Evolutionary conservation across 2,113 vertebrate species (phyloP), one percentile per base, ranked within the genome.

Genomic region (Puffinus mauretanicus): DNA sequence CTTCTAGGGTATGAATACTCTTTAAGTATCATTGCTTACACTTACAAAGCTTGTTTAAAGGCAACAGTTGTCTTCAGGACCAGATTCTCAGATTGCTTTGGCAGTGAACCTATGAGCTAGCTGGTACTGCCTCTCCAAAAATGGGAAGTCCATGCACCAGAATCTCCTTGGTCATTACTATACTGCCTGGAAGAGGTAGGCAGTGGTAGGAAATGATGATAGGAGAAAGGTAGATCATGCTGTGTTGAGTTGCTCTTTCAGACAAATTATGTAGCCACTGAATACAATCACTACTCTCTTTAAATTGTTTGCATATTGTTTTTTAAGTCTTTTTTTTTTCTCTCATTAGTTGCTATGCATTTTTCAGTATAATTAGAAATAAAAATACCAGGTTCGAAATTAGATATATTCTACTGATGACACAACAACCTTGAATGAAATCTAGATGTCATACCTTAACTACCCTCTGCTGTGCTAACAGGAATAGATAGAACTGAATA

Each of bases 181-280:
- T 34, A 29, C 25, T 20, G 11, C 44, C 54, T 49, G 27, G 24
- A 86, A 30, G 16, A 62, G 5, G 10, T 7, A 47, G 58, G 25
- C 10, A 69, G 1, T 13, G 6, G 13, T 32, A 65, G 58, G 44
- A 77, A 88, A 40, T 0, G 0, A 2, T 55, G 22, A 51, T 21
- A 64, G 38, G 2, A 55, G 32, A 67, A 91, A 90, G 4, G 14
- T 46, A 70, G 51, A 78, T 51, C 38, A 20, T n/a, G 3, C 3
- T 81, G n/a, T 46, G 13, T 4, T 66, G 36, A 70, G 27, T 38
- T 90, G 19, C 8, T 34, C 38, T 82, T 92, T 47, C 73, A 88
- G 25, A 60, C 1, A 42, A 38, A 58, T 64, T 79, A 22, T 52
- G 15, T 44, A 67, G 51, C 3, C n/a, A 40, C 18, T 26, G 29